These are phyloP conservation scores for Autographa pulchrina DNA, from an alignment of 2,888 invertebrate genomes.

Conservation along the genomic window DNA sequence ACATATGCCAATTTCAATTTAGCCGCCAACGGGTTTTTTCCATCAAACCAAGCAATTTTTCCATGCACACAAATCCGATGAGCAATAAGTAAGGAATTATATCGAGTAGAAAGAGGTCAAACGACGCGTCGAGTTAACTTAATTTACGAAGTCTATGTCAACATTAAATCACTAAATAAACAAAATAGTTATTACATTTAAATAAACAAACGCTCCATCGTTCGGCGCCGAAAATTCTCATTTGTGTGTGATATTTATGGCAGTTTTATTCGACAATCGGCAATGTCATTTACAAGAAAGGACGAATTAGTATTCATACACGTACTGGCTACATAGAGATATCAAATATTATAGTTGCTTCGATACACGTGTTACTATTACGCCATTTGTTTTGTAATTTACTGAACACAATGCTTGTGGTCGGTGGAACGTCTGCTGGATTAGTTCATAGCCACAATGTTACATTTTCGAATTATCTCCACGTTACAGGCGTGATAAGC, in stretches of 20 bases:
- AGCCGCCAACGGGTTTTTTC: not conserved
- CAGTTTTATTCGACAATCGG: constrained; percentile 29
- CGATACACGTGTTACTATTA: constrained; percentile 53
- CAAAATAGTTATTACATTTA: constrained; percentile 36
- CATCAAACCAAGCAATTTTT: constrained; percentile 38
- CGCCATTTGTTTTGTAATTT: constrained; percentile 60
- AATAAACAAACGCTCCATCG: constrained; percentile 29
- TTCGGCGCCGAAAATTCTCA: constrained; percentile 33
- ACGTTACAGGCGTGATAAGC: constrained; percentile 39
- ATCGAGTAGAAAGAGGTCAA: constrained; percentile 42
- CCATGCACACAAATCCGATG: constrained; percentile 45
- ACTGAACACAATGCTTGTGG: constrained; percentile 55
- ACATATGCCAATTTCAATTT: not conserved
- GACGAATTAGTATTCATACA: constrained; percentile 52
- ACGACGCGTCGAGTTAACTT: constrained; percentile 31
- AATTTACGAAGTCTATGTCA: constrained; percentile 48
- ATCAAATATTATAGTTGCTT: constrained; percentile 48
- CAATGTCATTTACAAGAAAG: constrained; percentile 48
- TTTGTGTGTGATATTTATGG: constrained; percentile 35
- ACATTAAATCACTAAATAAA: constrained; percentile 37
- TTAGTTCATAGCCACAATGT: constrained; percentile 57
- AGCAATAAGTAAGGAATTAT: constrained; percentile 20
- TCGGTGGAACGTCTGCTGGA: constrained; percentile 56
- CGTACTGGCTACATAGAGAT: constrained; percentile 36
- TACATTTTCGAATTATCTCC: constrained; percentile 54